These are phyloP conservation scores for Pseudomugil tenellus DNA, from an alignment of 2,797 vertebrate species.

Conservation along the genomic window DNA sequence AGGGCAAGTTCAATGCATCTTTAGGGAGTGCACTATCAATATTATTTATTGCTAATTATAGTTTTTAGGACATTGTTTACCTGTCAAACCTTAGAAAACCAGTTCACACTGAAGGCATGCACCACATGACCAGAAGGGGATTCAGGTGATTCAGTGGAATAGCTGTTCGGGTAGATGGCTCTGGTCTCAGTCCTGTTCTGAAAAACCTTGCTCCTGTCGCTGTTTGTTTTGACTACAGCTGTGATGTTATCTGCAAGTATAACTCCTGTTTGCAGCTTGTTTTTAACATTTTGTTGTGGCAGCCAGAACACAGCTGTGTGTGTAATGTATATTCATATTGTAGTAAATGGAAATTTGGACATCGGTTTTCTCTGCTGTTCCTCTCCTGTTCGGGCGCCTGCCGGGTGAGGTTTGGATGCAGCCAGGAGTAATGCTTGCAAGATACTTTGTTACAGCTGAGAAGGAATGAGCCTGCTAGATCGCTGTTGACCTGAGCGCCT, in stretches of 20 bases:
- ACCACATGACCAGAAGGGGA: no score
- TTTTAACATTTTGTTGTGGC: neutral
- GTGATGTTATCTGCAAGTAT: neutral
- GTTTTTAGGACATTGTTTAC: no score
- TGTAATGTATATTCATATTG: neutral
- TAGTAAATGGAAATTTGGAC: no score
- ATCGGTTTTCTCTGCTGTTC: neutral
- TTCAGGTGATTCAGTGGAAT: no score
- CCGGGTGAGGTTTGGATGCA: neutral
- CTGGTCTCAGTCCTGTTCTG: no score
- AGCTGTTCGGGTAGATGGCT: no score
- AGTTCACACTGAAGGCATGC: no score
- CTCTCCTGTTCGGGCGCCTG: no score
- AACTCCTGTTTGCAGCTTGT: neutral
- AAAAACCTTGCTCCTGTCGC: neutral
- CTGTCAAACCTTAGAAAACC: no score
- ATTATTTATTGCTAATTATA: no score
- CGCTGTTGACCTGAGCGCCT: slow-evolving; percentile 17
- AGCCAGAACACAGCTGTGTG: neutral
- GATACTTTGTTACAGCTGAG: slow-evolving; percentile 6
- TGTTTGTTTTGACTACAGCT: neutral
- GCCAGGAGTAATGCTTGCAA: neutral
- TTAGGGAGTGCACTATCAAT: no score
- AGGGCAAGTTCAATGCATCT: no score
- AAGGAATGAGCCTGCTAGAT: slow-evolving; percentile 12